Evolutionary conservation across 2,888 invertebrate species (phyloP).

Genomic region (Phyllotreta cruciferae): DNA sequence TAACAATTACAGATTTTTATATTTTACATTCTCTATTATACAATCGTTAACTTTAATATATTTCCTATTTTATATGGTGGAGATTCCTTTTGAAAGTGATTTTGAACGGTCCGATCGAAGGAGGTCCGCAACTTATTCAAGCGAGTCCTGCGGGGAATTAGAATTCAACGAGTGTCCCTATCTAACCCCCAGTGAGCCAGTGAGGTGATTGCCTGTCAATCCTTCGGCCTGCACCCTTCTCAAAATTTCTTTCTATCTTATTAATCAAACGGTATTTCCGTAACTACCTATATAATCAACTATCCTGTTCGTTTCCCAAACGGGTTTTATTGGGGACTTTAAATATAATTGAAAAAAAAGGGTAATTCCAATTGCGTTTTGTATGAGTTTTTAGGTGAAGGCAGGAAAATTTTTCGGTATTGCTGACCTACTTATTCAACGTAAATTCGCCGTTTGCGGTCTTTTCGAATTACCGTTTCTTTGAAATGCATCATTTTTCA

Average conservation of each 20-base stretch:
- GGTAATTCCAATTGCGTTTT: too few species aligned
- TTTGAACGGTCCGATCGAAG: slow-evolving; percentile 30
- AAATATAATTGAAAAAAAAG: not conserved
- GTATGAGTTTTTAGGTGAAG: too few species aligned
- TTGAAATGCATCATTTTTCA: slow-evolving; percentile 30
- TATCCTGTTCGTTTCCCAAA: slow-evolving; percentile 37
- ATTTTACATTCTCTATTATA: not conserved
- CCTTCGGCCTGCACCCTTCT: slow-evolving; percentile 57
- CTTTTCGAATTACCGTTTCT: slow-evolving; percentile 26
- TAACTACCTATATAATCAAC: slow-evolving; percentile 43
- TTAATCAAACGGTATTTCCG: slow-evolving; percentile 54
- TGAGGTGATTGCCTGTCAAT: slow-evolving; percentile 62
- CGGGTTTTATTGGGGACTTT: slow-evolving; percentile 28
- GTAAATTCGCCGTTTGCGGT: slow-evolving; percentile 14
- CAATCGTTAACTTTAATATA: not conserved
- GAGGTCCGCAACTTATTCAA: slow-evolving; percentile 31
- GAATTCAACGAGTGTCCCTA: slow-evolving; percentile 59
- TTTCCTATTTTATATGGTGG: not conserved
- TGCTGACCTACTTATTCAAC: too few species aligned
- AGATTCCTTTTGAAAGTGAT: slow-evolving; percentile 8
- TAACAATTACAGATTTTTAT: too few species aligned
- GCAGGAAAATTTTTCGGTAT: too few species aligned
- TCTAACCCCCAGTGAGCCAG: slow-evolving; percentile 58
- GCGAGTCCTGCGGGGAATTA: slow-evolving; percentile 50
- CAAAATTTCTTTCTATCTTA: slow-evolving; percentile 53